phyloP scores from a whole-genome alignment of 2,888 invertebrate genomes.

The Pseudoips prasinana region DNA sequence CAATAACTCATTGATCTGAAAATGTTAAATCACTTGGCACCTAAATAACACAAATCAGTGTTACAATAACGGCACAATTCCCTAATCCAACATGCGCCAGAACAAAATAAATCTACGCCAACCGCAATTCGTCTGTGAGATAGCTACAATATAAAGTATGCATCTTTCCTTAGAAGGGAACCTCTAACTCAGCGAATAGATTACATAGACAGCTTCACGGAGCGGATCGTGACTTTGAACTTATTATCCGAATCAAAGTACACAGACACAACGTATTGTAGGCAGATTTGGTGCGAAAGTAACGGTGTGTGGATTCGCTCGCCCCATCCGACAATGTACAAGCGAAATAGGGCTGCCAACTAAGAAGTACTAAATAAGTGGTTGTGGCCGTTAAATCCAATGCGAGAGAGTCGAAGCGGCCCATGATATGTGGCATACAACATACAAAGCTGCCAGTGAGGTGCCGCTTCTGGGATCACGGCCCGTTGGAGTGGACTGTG shows the following conservation, averaged over 20 bases:
- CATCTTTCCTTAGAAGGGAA: constrained; percentile 66
- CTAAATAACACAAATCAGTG: no score
- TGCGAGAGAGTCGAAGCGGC: no score
- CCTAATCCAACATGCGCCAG: constrained; percentile 6
- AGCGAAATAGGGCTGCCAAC: no score
- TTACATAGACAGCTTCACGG: constrained; percentile 67
- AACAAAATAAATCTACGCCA: constrained; percentile 45
- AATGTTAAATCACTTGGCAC: no score
- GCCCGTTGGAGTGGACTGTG: no score
- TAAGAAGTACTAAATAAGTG: neutral
- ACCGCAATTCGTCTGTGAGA: constrained; percentile 46
- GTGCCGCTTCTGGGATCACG: no score
- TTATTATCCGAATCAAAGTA: constrained; percentile 75
- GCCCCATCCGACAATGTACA: constrained; percentile 10
- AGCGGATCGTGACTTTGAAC: constrained; percentile 73
- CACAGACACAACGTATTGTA: constrained; percentile 64
- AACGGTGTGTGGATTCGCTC: constrained; percentile 60
- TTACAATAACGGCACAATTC: constrained; percentile 24
- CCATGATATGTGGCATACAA: no score
- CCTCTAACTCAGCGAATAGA: constrained; percentile 65
- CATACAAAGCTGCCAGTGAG: no score
- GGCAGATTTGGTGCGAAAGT: constrained; percentile 76
- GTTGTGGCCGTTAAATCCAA: no score
- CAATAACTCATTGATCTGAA: no score
- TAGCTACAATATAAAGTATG: constrained; percentile 55